Conservation (phyloP, 2,888 invertebrate genomes). For the Lochmaea crataegi region DNA sequence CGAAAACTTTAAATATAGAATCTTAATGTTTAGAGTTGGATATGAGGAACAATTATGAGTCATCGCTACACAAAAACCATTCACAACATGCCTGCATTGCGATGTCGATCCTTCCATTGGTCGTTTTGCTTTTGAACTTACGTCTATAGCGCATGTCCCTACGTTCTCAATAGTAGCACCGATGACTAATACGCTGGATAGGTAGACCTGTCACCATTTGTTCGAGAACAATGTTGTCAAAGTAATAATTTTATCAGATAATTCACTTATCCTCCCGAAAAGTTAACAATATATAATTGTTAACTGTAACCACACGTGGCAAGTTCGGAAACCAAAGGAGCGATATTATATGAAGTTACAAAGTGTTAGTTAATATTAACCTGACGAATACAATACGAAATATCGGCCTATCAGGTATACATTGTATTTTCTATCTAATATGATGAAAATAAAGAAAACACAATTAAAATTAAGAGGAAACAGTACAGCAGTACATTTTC, state of each 20-base stretch:
- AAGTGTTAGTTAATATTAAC: no score
- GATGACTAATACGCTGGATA: slow-evolving; percentile 58
- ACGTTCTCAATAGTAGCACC: slow-evolving; percentile 39
- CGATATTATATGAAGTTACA: no score
- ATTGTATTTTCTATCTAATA: no score
- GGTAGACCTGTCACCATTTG: slow-evolving; percentile 34
- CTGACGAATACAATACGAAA: no score
- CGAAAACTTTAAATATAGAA: slow-evolving; percentile 39
- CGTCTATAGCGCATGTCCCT: slow-evolving; percentile 52
- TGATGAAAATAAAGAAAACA: no score
- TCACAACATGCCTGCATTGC: slow-evolving; percentile 61
- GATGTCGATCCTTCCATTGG: slow-evolving; percentile 56
- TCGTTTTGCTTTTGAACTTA: slow-evolving; percentile 48
- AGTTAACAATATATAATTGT: no score
- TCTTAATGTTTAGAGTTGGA: slow-evolving; percentile 32
- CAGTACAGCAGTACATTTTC: no score
- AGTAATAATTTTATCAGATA: not conserved
- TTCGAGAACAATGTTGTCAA: slow-evolving; percentile 19
- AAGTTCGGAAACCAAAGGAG: no score
- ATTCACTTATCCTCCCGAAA: no score
- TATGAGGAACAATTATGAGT: slow-evolving; percentile 53
- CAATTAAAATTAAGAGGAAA: no score
- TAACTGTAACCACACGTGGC: no score
- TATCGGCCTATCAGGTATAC: no score
- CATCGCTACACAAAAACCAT: slow-evolving; percentile 57